Base-by-base conservation (phyloP, 1,140 invertebrate genomes). In the Oscheius sp. region DNA sequence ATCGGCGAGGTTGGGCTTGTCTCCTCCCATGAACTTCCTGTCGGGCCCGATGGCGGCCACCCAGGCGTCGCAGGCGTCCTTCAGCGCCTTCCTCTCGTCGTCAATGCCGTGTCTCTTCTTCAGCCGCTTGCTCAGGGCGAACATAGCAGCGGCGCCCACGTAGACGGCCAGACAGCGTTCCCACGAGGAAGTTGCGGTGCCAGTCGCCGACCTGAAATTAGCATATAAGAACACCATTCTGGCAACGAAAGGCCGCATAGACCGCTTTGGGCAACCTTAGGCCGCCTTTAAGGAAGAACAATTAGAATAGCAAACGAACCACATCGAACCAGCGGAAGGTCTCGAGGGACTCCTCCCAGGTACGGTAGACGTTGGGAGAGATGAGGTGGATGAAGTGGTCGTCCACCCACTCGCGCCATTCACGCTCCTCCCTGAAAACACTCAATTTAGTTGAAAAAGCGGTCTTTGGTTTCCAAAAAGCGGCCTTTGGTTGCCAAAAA, bases 331-430 rank as follows among this genome's bases (percentile, higher is more conserved):
- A 94, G 74, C 90, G 89, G 83, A 97, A 97, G 0, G 94, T 91
- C 84, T 94, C 89, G 23, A 94, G 84, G 0, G 95, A 88, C 88
- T 99, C 96, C 2, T 85, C 84, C 2, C 88, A 85, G 0, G 91
- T 93, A 68, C 93, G 89, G 82, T 99, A 99, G 61, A 97, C 93
- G 87, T 99, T 99, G 13, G 96, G 96, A 2, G 95, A 97, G 46
- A 99, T 87, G 0, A 90, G 90, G 10, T 96, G 88, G 58, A 91
- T 90, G 28, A 85, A 83, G 72, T 79, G 70, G 59, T 90, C 88
- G 85, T 99, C 96, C 0, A 91, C 91, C 96, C 96, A 99, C 82
- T 91, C 89, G 73, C 96, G 88, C 95, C 95, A 98, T 83, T 94
- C 91, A 63, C 92, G 88, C 86, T 99, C 95, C 75, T 92, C 90